Evolutionary conservation across 2,113 vertebrate genomes (phyloP).

Genomic region (Columba livia): DNA sequence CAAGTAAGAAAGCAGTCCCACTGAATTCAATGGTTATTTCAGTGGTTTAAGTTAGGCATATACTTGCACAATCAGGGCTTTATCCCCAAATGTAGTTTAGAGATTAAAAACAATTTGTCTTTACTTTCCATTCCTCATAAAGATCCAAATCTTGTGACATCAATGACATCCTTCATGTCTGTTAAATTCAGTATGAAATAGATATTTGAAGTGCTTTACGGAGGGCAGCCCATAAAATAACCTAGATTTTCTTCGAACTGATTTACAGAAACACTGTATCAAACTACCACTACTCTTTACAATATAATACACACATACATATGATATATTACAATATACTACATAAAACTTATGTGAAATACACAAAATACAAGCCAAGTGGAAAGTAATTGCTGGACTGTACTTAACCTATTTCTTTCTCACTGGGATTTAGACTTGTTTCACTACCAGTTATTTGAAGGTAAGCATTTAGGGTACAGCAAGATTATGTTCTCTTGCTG

Average conservation of each 20-base stretch:
- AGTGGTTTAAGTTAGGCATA: neutral
- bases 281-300: neutral
- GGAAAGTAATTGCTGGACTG: neutral
- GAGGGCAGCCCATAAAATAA: neutral
- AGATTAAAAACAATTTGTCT: constrained; percentile 50
- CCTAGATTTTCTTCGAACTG: neutral
- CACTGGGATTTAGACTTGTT: neutral
- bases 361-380: neutral
- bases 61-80: neutral
- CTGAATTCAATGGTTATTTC: neutral
- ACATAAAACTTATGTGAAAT: neutral
- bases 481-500: neutral
- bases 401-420: neutral
- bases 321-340: neutral
- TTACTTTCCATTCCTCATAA: neutral
- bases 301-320: neutral
- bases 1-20: neutral
- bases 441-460: neutral
- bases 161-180: neutral
- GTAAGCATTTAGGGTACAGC: neutral
- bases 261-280: neutral
- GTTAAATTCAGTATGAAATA: neutral
- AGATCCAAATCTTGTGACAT: neutral
- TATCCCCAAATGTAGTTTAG: constrained; percentile 24
- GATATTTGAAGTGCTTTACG: neutral